A percentile compares a stretch with the other conserved stretches of the same genome.
These are phyloP conservation scores for Biston stratarius DNA, from an alignment of 2,888 invertebrate genomes.

Conservation along the genomic window DNA sequence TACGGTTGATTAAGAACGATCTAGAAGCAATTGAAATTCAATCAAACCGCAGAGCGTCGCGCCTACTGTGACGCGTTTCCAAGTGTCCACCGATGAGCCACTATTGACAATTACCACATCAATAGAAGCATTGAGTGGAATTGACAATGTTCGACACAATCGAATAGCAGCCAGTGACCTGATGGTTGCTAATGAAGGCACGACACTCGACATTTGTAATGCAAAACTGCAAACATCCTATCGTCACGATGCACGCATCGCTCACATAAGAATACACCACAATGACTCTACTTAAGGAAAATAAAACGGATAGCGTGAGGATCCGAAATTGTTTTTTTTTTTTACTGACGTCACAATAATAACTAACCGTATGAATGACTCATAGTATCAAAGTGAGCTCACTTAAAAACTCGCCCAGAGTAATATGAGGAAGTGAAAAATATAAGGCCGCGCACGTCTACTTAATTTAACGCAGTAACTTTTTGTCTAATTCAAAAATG, in stretches of 20 bases:
- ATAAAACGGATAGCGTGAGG: background rate
- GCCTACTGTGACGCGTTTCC: conserved; percentile 50
- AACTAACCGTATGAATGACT: conserved; percentile 36
- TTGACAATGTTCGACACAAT: conserved; percentile 64
- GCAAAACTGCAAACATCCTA: conserved; percentile 74
- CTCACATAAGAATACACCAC: conserved; percentile 24
- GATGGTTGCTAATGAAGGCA: conserved; percentile 54
- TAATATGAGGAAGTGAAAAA: conserved; percentile 40
- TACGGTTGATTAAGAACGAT: conserved; percentile 48
- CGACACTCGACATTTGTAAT: conserved; percentile 70
- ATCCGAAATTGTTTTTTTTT: conserved; percentile 27
- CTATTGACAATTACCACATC: conserved; percentile 54
- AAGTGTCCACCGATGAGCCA: conserved; percentile 50
- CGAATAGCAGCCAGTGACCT: conserved; percentile 64
- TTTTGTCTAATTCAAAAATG: conserved; percentile 39
- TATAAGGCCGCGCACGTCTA: conserved; percentile 38
- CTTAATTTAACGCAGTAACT: conserved; percentile 29
- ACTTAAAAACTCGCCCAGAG: conserved; percentile 30
- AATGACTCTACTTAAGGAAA: conserved; percentile 20
- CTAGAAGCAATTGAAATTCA: conserved; percentile 66
- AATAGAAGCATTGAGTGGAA: conserved; percentile 63
- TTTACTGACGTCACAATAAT: conserved; percentile 38
- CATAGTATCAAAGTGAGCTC: conserved; percentile 26
- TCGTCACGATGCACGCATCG: conserved; percentile 54
- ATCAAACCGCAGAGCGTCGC: conserved; percentile 57